A percentile compares a stretch with the other conserved stretches of the same genome.
phyloP scores from a whole-genome alignment of 2,888 invertebrate genomes.

The Leucozona laternaria region DNA sequence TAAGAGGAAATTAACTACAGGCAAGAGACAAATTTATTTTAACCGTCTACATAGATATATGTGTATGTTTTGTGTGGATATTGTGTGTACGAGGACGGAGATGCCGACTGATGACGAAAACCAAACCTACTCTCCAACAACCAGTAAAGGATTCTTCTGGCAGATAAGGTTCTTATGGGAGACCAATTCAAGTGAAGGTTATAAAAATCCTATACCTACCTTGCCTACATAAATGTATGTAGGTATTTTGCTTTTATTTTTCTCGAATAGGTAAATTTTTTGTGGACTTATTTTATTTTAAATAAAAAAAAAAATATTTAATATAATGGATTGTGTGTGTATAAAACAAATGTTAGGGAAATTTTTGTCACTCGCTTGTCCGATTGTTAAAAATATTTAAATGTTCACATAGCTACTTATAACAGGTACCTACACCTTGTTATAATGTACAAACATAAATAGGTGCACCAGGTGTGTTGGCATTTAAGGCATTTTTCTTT shows the following conservation, averaged over 20 bases:
- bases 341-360: no score
- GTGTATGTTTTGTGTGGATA: not conserved
- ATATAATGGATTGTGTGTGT: no score
- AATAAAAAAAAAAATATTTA: not conserved
- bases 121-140: constrained; percentile 3
- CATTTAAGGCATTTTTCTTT: no score
- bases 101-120: not conserved
- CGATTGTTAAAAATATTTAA: no score
- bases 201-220: not conserved
- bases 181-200: constrained; percentile 25
- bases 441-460: no score
- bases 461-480: no score
- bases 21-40: constrained; percentile 63
- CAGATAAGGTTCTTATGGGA: constrained; percentile 23
- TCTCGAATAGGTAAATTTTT: not conserved
- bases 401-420: no score
- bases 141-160: constrained; percentile 11
- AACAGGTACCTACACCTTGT: no score
- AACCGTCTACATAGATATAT: constrained; percentile 23
- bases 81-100: not conserved
- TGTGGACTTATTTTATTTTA: not conserved
- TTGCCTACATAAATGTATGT: not conserved
- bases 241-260: not conserved
- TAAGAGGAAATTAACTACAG: constrained; percentile 72
- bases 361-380: no score